A percentile compares a stretch with the other conserved stretches of the same genome.
Evolutionary conservation across 2,113 vertebrate genomes (phyloP).

Genomic region (Aleadryas rufinucha): DNA sequence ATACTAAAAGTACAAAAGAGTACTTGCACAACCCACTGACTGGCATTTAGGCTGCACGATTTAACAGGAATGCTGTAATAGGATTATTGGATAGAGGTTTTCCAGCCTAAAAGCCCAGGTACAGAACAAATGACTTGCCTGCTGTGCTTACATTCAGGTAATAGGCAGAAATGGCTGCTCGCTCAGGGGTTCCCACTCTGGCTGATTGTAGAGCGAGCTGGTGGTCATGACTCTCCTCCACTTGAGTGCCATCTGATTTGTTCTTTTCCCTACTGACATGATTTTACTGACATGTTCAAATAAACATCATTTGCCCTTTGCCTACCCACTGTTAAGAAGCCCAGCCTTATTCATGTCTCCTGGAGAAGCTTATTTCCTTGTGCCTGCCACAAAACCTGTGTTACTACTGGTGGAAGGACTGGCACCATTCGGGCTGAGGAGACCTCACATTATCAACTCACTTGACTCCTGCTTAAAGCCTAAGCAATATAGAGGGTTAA

Average conservation of each 20-base stretch:
- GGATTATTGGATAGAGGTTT: background rate
- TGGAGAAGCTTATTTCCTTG: background rate
- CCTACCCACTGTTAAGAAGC: background rate
- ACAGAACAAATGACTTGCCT: background rate
- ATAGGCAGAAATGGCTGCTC: background rate
- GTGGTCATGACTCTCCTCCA: background rate
- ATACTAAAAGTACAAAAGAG: background rate
- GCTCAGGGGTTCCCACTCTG: background rate
- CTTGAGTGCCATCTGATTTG: background rate
- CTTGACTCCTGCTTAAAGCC: background rate
- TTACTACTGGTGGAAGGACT: background rate
- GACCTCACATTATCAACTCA: background rate
- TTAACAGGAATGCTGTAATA: background rate
- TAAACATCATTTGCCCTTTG: background rate
- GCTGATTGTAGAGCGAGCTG: background rate
- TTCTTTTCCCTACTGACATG: background rate
- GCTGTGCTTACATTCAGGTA: constrained; percentile 26
- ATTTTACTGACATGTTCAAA: background rate
- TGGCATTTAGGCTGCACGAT: background rate
- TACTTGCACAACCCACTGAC: background rate
- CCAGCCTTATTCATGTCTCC: background rate
- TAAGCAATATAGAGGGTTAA: background rate
- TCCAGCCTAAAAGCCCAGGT: background rate
- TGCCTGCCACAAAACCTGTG: background rate
- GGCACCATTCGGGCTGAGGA: background rate